phyloP scores from a whole-genome alignment of 1,140 invertebrate species.

The Druon quercuslanigerum region DNA sequence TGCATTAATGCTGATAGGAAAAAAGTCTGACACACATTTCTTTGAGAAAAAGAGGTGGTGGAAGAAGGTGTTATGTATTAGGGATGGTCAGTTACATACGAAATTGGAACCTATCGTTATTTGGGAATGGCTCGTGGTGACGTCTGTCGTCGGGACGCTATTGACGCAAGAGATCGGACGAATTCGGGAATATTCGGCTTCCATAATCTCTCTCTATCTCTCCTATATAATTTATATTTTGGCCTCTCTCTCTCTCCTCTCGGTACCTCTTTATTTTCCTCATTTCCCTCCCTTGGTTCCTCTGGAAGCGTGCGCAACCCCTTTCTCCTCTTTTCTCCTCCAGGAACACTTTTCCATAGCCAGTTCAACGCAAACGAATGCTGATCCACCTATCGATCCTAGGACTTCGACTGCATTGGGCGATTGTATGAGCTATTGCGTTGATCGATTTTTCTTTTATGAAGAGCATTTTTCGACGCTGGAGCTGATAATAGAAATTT shows the following conservation, averaged over 20 bases:
- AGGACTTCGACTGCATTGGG: conserved; percentile 18
- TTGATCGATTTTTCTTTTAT: conserved; percentile 29
- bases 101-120: conserved; percentile 38
- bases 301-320: not conserved
- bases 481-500: not conserved
- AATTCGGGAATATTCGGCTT: conserved; percentile 47
- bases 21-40: not conserved
- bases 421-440: conserved; percentile 17
- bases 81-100: conserved; percentile 63
- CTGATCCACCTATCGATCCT: conserved; percentile 24
- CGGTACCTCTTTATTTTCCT: conserved; percentile 43
- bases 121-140: conserved; percentile 46
- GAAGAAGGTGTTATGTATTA: conserved; percentile 54
- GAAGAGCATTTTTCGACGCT: not conserved
- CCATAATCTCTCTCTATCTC: conserved; percentile 26
- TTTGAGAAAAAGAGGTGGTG: conserved; percentile 1
- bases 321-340: conserved; percentile 26
- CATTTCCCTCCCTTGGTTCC: conserved; percentile 43
- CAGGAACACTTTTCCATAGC: conserved; percentile 8
- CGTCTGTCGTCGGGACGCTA: conserved; percentile 49
- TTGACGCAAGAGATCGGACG: conserved; percentile 57
- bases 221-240: conserved; percentile 45
- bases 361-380: conserved; percentile 28
- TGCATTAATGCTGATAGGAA: not conserved
- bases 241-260: conserved; percentile 33